phyloP scores from a whole-genome alignment of 2,888 invertebrate species.

The Hydraecia micacea region DNA sequence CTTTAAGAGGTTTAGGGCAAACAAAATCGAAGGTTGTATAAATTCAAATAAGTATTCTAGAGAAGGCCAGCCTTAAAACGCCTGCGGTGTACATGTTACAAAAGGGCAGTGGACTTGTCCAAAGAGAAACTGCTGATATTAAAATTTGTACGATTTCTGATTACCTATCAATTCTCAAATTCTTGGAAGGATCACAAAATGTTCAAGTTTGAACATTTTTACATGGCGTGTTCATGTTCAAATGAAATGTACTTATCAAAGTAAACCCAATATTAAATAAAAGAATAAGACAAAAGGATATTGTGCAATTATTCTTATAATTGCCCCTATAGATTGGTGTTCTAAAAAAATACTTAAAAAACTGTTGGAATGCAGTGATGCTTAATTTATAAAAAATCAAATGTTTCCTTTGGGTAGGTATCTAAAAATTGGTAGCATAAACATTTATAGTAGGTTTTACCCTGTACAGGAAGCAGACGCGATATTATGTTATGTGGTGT shows the following conservation, averaged over 20 bases:
- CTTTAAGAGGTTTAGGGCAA: neutral
- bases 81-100: neutral
- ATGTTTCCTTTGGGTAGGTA: no score
- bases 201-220: neutral
- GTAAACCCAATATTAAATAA: no score
- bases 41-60: neutral
- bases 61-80: neutral
- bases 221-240: no score
- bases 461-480: neutral
- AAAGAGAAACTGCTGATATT: neutral
- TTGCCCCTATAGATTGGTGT: no score
- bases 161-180: neutral
- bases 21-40: neutral
- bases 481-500: neutral
- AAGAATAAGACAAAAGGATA: no score
- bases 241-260: no score
- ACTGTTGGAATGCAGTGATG: no score
- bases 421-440: no score
- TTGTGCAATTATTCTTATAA: no score
- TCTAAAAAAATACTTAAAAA: no score
- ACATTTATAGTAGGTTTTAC: no score
- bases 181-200: neutral
- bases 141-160: neutral
- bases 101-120: neutral
- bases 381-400: no score